Percentiles rank a stretch among this genome's conserved stretches.
These are phyloP conservation scores for Melopsittacus undulatus DNA, from an alignment of 2,797 vertebrate species.

Conservation along the genomic window DNA sequence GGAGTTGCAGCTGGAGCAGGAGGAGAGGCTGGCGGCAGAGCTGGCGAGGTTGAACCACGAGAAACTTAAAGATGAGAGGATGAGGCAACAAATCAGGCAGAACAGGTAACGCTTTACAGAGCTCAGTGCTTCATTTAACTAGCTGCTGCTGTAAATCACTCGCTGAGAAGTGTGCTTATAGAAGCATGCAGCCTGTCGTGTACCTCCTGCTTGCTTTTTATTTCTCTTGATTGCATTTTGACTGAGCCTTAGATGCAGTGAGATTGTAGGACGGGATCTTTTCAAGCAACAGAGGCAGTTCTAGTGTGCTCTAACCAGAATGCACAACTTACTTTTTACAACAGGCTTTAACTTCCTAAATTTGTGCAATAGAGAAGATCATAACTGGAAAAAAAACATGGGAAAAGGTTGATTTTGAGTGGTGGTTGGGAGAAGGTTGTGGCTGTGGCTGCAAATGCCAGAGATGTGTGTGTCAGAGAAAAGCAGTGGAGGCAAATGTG, in stretches of 20 bases:
- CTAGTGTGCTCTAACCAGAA: no score
- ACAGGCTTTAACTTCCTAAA: not conserved
- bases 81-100: constrained; percentile 86
- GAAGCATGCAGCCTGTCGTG: fast-evolving
- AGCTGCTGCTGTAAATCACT: not conserved
- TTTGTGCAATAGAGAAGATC: not conserved
- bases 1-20: constrained; percentile 80
- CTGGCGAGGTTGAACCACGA: constrained; percentile 81
- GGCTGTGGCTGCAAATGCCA: not conserved
- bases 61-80: constrained; percentile 84
- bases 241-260: not conserved
- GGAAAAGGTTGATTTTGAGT: not conserved
- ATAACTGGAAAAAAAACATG: not conserved
- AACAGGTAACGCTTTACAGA: constrained; percentile 82
- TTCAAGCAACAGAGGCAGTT: not conserved
- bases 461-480: fast-evolving
- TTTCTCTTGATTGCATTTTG: fast-evolving
- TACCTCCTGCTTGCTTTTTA: fast-evolving
- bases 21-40: constrained; percentile 86
- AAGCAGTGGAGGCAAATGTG: fast-evolving
- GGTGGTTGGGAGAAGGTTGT: not conserved
- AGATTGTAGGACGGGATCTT: fast-evolving
- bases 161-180: fast-evolving
- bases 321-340: not conserved
- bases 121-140: fast-evolving